Base-by-base conservation (phyloP, 2,888 invertebrate species). In the Heliconius sara region DNA sequence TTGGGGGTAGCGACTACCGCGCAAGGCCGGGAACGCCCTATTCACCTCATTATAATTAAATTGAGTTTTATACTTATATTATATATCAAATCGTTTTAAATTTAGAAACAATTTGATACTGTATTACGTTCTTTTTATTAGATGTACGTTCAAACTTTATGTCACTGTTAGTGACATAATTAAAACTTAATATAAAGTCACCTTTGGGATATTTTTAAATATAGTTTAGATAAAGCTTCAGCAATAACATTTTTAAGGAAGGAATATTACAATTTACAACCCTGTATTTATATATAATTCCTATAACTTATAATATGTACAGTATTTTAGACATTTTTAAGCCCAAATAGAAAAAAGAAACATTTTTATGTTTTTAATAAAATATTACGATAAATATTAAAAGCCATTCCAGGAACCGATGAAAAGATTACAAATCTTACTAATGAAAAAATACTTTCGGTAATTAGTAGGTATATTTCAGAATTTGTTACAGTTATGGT, bases 21-120 rank as follows among this genome's bases (percentile, higher is more conserved):
- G 85, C 87, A 83, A 83, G 83, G 82, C 78, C 86, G 81, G 82
- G 72, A 80, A 82, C 84, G 75, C 81, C 78, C 83, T 77, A 80
- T 68, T 73, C 52, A n/a, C 65, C 79, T 73, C 73, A 60, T 74
- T 34, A 76, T 81, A 72, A 70, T 68, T 76, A 67, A 71, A 72
- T 77, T 13, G 71, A 71, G 19, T 72, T 70, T 65, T 77, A 25
- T 65, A 52, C 30, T 30, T 68, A 57, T 67, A 76, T 76, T 27
- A 67, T 52, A 27, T n/a, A 22, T 65, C 10, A 25, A 39, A 60
- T 60, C n/a, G 63, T 27, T 43, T 47, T 65, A 47, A 43, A 47
- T 12, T 75, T 47, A 43, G 16, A 9, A 30, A 43, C 30, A 30
- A 52, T 72, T 34, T 34, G 22, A 52, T 27, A 52, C 3, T 30